Conservation (phyloP, 2,888 invertebrate genomes). For the Portevinia maculata region DNA sequence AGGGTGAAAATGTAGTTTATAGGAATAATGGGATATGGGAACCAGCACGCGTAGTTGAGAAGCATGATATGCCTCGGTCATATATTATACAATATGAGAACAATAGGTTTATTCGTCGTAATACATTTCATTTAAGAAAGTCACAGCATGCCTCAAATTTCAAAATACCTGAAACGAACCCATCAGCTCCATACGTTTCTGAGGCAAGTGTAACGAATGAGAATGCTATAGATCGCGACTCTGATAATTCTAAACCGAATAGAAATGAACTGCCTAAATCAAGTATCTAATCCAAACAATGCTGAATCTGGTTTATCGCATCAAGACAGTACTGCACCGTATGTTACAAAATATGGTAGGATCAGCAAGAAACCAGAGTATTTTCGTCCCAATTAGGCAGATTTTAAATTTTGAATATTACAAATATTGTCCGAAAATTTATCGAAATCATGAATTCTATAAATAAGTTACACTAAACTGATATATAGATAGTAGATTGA, state of each 20-base stretch:
- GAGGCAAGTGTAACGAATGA: not conserved
- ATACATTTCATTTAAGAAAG: constrained; percentile 28
- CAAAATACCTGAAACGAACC: constrained; percentile 9
- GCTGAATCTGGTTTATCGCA: not conserved
- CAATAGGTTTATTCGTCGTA: constrained; percentile 30
- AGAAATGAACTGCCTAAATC: not conserved
- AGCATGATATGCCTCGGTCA: constrained; percentile 27
- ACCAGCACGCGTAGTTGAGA: constrained; percentile 10
- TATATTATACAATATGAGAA: constrained; percentile 20
- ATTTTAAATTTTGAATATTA: not conserved
- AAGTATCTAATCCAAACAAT: not conserved
- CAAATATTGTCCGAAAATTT: not conserved
- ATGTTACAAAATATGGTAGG: constrained; percentile 19
- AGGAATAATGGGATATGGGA: constrained; percentile 25
- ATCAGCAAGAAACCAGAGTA: constrained; percentile 3
- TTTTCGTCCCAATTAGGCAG: not conserved
- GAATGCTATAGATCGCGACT: not conserved
- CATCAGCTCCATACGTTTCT: not conserved
- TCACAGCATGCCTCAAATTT: constrained; percentile 22
- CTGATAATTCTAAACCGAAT: not conserved
- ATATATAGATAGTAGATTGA: too few relatives aligned
- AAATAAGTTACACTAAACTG: not conserved
- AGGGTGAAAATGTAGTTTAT: constrained; percentile 30
- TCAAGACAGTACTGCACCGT: not conserved
- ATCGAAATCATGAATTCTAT: not conserved